Evolutionary conservation across 2,888 invertebrate species (phyloP).

Genomic region (Latheticus oryzae): DNA sequence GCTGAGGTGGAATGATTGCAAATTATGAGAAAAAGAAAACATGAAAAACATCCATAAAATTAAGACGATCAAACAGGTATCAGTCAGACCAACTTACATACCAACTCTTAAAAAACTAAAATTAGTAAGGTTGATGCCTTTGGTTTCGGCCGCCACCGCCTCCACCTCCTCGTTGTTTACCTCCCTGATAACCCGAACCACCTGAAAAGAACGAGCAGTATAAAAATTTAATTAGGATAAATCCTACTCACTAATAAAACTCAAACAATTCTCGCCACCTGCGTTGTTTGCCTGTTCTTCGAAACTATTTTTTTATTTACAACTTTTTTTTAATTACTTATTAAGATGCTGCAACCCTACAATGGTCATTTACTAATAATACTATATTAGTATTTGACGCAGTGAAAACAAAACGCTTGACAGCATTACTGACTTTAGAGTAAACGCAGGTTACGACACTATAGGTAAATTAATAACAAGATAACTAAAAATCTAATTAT

Average conservation of each 20-base stretch:
- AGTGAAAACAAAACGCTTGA: constrained; percentile 34
- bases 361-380: constrained; percentile 32
- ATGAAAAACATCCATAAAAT: constrained; percentile 14
- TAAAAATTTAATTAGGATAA: constrained; percentile 60
- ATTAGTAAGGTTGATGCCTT: constrained; percentile 89
- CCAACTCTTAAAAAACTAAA: constrained; percentile 46
- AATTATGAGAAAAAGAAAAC: constrained; percentile 9
- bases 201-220: constrained; percentile 60
- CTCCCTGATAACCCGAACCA: constrained; percentile 74
- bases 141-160: constrained; percentile 82
- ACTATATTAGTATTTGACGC: constrained; percentile 28
- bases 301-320: constrained; percentile 39
- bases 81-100: constrained; percentile 34
- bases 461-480: constrained; percentile 32
- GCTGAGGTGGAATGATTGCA: constrained; percentile 25
- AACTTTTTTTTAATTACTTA: constrained; percentile 34
- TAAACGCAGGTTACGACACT: constrained; percentile 53
- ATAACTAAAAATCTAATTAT: constrained; percentile 24
- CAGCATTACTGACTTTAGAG: constrained; percentile 45
- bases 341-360: constrained; percentile 38
- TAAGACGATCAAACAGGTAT: constrained; percentile 13
- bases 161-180: constrained; percentile 84
- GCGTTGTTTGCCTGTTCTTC: constrained; percentile 52
- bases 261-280: constrained; percentile 56
- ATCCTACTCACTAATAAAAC: constrained; percentile 59